Conservation (phyloP, 2,888 invertebrate genomes). For the Caenorhabditis uteleia region DNA sequence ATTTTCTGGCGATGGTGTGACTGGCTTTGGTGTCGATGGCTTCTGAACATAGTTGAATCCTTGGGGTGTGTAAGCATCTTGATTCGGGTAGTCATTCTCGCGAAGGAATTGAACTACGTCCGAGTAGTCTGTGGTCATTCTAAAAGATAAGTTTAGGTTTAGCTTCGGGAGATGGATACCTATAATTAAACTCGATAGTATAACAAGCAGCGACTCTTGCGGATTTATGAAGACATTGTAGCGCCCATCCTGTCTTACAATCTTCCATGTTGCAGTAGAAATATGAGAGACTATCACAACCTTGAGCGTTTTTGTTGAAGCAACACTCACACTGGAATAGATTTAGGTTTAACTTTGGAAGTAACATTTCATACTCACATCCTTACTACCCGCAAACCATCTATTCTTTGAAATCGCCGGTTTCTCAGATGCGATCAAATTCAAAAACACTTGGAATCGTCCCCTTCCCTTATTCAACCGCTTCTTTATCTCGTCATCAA, state of each 20-base stretch:
- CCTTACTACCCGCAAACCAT: constrained; percentile 65
- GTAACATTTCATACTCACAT: constrained; percentile 22
- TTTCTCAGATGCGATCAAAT: constrained; percentile 63
- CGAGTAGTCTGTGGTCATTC: constrained; percentile 61
- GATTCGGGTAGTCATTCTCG: constrained; percentile 65
- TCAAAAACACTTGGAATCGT: constrained; percentile 62
- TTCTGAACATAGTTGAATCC: constrained; percentile 15
- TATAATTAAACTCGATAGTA: constrained; percentile 66
- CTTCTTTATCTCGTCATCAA: constrained; percentile 67
- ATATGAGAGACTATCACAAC: constrained; percentile 44
- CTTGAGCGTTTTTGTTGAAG: constrained; percentile 32
- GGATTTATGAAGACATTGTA: constrained; percentile 67
- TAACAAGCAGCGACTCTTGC: constrained; percentile 66
- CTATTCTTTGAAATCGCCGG: constrained; percentile 60
- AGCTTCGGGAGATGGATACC: constrained; percentile 7
- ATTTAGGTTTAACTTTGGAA: background rate
- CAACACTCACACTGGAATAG: constrained; percentile 46
- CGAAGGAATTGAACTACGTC: constrained; percentile 62
- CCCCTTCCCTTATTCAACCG: constrained; percentile 46
- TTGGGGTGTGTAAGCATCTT: constrained; percentile 41
- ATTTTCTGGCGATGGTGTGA: constrained; percentile 16
- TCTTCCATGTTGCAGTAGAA: constrained; percentile 66
- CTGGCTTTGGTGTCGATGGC: constrained; percentile 4
- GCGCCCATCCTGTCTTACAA: constrained; percentile 68
- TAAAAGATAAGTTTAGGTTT: constrained; percentile 38